Evolutionary conservation across 2,797 vertebrate species (phyloP).

Genomic region (Mormyrus proboscirostris): DNA sequence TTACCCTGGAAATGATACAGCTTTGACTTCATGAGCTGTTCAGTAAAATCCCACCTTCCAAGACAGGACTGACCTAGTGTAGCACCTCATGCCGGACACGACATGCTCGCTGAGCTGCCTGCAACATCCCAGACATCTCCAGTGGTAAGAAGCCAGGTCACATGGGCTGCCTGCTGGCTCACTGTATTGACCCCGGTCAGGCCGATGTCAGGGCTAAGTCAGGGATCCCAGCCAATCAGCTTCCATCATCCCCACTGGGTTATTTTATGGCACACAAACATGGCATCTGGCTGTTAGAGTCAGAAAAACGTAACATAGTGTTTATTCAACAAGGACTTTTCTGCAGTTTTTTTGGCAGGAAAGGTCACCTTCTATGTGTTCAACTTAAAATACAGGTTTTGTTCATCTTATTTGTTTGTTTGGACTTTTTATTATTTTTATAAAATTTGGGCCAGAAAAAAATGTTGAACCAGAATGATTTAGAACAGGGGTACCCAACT

Average conservation of each 20-base stretch:
- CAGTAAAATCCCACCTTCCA: not conserved
- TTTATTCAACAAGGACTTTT: not conserved
- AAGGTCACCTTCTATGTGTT: not conserved
- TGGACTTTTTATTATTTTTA: not conserved
- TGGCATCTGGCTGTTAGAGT: not conserved
- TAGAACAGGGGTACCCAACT: not conserved
- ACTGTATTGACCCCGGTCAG: not conserved
- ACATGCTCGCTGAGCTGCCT: not conserved
- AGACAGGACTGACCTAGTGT: not conserved
- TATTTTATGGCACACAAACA: not conserved
- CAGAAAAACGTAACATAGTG: not conserved
- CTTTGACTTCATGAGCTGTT: not conserved
- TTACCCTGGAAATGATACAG: not conserved
- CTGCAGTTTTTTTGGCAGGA: not conserved
- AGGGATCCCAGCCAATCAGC: not conserved
- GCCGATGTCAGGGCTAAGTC: not conserved
- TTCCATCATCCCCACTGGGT: not conserved
- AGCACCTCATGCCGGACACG: not conserved
- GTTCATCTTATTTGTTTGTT: not conserved
- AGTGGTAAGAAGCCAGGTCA: constrained; percentile 1
- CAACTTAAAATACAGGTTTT: not conserved
- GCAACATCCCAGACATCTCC: not conserved
- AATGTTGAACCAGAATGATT: not conserved
- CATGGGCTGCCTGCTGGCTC: not conserved
- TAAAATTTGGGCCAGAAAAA: not conserved